Percentiles rank a stretch among this genome's conserved stretches.
These are phyloP conservation scores for Centruroides sculpturatus DNA, from an alignment of 1,140 invertebrate species.

Conservation along the genomic window DNA sequence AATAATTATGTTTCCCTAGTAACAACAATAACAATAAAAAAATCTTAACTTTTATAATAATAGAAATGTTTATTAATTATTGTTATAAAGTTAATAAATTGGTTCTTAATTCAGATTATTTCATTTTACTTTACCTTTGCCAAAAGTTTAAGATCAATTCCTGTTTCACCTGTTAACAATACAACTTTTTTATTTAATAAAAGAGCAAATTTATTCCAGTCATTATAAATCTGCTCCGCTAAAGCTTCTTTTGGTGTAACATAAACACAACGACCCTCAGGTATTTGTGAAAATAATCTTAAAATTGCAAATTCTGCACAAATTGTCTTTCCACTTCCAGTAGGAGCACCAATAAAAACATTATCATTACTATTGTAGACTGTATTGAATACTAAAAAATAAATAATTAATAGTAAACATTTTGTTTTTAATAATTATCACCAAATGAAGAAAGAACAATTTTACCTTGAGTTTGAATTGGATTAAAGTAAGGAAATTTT, in stretches of 20 bases:
- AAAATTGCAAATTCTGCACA: constrained; percentile 95
- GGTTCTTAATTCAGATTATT: too few relatives aligned
- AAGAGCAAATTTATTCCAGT: constrained; percentile 81
- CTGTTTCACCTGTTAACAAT: constrained; percentile 92
- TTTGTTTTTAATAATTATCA: too few relatives aligned
- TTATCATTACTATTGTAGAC: constrained; percentile 98
- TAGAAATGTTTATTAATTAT: too few relatives aligned
- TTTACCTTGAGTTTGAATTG: constrained; percentile 81
- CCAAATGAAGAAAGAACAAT: too few relatives aligned
- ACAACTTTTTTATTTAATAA: constrained; percentile 71
- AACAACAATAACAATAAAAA: too few relatives aligned
- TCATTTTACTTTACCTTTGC: constrained; percentile 23
- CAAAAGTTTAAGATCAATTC: constrained; percentile 82
- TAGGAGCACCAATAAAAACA: constrained; percentile 94
- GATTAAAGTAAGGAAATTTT: constrained; percentile 89
- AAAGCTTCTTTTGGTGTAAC: constrained; percentile 81
- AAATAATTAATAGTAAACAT: constrained; percentile 7
- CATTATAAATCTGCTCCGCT: constrained; percentile 75
- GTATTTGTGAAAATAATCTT: constrained; percentile 60
- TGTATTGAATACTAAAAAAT: constrained; percentile 74
- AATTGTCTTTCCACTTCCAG: constrained; percentile 92
- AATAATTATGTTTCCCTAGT: constrained; percentile 74
- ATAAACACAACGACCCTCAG: constrained; percentile 61
- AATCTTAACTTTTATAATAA: too few relatives aligned
- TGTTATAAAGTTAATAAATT: too few relatives aligned